These are phyloP conservation scores for Mayetiola destructor DNA, from an alignment of 2,888 invertebrate species.

Conservation along the genomic window DNA sequence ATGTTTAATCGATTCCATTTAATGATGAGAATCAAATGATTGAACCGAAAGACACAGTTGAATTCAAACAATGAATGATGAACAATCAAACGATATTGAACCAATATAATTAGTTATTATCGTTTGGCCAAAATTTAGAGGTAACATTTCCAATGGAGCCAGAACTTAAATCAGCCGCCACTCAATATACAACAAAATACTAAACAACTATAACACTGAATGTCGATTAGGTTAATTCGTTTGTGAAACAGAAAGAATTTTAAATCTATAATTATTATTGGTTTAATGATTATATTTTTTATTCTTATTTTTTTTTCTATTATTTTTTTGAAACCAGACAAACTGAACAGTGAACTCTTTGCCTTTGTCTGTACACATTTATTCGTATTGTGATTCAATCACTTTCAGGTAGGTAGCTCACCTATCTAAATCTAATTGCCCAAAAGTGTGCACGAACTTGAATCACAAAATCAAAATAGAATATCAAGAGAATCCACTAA, in stretches of 20 bases:
- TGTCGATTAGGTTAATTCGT: constrained; percentile 13
- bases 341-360: too few relatives aligned
- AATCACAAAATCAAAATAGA: not conserved
- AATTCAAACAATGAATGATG: not conserved
- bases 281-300: too few relatives aligned
- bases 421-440: too few relatives aligned
- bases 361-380: too few relatives aligned
- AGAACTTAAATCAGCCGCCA: too few relatives aligned
- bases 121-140: not conserved
- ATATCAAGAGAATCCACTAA: too few relatives aligned
- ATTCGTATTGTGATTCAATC: too few relatives aligned
- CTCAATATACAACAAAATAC: not conserved
- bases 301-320: too few relatives aligned
- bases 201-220: not conserved
- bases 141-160: not conserved
- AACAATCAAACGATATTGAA: constrained; percentile 11
- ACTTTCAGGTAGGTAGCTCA: not conserved
- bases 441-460: not conserved
- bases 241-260: constrained; percentile 4
- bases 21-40: constrained; percentile 10
- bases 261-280: constrained; percentile 13
- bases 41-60: too few relatives aligned
- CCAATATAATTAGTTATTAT: not conserved
- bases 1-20: constrained; percentile 13
- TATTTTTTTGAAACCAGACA: not conserved